A percentile compares a stretch with the other conserved stretches of the same genome.
phyloP scores from a whole-genome alignment of 2,797 vertebrate genomes.

The Cryptoprocta ferox region DNA sequence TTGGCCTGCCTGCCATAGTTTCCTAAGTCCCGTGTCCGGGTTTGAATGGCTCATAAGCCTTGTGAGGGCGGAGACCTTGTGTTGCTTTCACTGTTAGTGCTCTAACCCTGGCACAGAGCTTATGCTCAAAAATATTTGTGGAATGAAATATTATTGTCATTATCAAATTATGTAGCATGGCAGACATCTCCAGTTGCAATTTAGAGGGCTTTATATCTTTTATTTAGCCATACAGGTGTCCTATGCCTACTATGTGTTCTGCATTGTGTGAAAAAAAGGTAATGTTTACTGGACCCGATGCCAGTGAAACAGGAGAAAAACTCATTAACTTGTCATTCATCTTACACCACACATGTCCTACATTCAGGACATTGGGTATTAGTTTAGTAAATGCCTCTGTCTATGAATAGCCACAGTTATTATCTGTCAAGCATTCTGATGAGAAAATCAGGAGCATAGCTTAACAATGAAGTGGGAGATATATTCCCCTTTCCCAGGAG shows the following conservation, averaged over 20 bases:
- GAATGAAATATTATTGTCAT: too few relatives aligned
- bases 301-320: constrained; percentile 59
- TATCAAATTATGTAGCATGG: neutral
- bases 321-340: constrained; percentile 68
- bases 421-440: constrained; percentile 69
- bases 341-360: constrained; percentile 50
- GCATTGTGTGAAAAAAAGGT: neutral
- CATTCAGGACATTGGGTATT: constrained; percentile 57
- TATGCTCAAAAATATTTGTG: neutral
- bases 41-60: neutral
- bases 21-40: neutral
- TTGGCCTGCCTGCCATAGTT: neutral
- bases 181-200: constrained; percentile 24
- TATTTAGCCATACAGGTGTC: neutral
- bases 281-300: constrained; percentile 14
- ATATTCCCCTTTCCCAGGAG: neutral
- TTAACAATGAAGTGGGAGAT: constrained; percentile 47
- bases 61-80: neutral
- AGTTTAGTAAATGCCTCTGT: constrained; percentile 69
- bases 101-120: neutral
- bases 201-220: constrained; percentile 11
- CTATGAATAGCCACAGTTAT: constrained; percentile 68
- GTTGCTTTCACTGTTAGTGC: constrained; percentile 26
- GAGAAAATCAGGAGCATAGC: constrained; percentile 68
- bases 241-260: constrained; percentile 53